Evolutionary conservation across 2,113 vertebrate species (phyloP), one percentile per base, ranked within the genome.

Genomic region (Circaetus cinerascens): DNA sequence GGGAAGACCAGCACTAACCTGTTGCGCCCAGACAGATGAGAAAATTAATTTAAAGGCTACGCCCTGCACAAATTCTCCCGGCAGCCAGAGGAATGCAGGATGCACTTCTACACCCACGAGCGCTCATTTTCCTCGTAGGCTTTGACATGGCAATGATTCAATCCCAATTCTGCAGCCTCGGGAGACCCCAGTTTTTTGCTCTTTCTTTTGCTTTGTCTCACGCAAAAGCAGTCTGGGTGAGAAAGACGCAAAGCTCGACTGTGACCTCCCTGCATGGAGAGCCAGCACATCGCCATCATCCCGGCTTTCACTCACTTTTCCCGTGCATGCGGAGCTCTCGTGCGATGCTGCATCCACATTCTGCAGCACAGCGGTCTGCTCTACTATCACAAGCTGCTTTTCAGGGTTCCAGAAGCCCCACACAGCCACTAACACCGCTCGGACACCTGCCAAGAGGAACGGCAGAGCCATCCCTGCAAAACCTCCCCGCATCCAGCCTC

Each of bases 261-360:
- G 56, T 2, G 7, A 15, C 12, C 9, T 29, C 30, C 9, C 29
- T 0, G 3, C 66, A 5, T 0, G 9, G 18, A 16, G 16, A 36
- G 45, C 32, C 36, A 26, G 57, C n/a, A 10, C 15, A 1, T 5
- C 0, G 4, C 25, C 1, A 1, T 7, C 80, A 25, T 13, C 66
- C 79, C 3, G 5, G 55, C 55, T 40, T 7, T 38, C n/a, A 2
- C 40, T 30, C 15, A 1, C 32, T 11, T 11, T 1, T 38, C 79
- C 27, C 1, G 1, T 3, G 62, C 19, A 1, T 0, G 6, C 5
- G 0, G 50, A 66, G 59, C 69, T 27, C 41, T 40, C 11, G 1
- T 0, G 7, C 13, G 7, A 38, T 0, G 48, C 50, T 3, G 59
- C 50, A 20, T 26, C 32, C 11, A 1, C 4, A 2, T 22, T 10